phyloP scores from a whole-genome alignment of 2,113 vertebrate species.

The Pipra filicauda region DNA sequence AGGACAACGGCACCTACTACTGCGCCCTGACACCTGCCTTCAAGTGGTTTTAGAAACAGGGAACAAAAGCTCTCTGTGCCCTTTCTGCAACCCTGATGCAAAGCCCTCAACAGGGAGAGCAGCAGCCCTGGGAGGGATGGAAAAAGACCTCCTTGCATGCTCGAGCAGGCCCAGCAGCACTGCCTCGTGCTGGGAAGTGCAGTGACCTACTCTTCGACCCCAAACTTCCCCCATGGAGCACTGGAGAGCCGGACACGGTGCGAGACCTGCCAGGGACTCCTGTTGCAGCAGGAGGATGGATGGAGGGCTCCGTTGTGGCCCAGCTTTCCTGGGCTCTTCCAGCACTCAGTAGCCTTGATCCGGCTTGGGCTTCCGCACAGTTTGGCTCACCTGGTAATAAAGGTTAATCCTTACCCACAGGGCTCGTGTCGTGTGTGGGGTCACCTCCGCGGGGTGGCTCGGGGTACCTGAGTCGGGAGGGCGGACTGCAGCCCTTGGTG shows the following conservation, averaged over 20 bases:
- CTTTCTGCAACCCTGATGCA: rapidly evolving
- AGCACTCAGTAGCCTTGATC: rapidly evolving
- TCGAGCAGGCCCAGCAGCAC: not conserved
- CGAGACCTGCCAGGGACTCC: not conserved
- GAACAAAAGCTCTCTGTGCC: not conserved
- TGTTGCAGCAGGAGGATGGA: not conserved
- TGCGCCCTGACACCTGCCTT: not conserved
- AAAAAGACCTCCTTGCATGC: not conserved
- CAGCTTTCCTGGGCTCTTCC: not conserved
- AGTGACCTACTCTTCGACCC: not conserved
- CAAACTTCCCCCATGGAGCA: rapidly evolving
- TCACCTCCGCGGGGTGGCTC: rapidly evolving
- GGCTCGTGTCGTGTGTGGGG: not conserved
- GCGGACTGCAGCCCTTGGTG: rapidly evolving
- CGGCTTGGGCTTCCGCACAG: rapidly evolving
- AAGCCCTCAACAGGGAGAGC: not conserved
- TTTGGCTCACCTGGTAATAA: not conserved
- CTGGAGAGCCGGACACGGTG: rapidly evolving
- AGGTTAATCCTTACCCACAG: rapidly evolving
- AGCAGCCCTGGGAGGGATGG: not conserved
- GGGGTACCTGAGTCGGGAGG: rapidly evolving
- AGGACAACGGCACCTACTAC: constrained; percentile 36
- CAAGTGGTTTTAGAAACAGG: not conserved
- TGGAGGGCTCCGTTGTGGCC: rapidly evolving
- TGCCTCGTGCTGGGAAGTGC: not conserved